Evolutionary conservation across 1,140 invertebrate species (phyloP), one percentile per base, ranked within the genome.

Genomic region (Drosophila orena): DNA sequence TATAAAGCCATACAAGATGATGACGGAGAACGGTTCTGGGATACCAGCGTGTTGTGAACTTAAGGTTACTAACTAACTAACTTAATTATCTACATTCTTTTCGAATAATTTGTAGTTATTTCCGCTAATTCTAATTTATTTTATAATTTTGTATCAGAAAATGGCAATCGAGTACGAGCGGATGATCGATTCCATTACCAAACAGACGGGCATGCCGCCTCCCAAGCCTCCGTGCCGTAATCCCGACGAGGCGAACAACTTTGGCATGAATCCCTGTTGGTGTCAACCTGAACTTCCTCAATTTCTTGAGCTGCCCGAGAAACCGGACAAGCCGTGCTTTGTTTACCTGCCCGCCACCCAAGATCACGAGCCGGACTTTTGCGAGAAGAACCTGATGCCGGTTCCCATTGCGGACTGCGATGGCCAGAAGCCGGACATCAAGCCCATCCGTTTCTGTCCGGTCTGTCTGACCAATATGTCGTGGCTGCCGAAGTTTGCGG

Each of bases 391-490:
- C 14, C 17, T 42, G 3, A 54, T 68, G 3, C 44, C 60, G 4
- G 42, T 74, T 11, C 66, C 81, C 2, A 77, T 77, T 0, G 53
- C 50, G 6, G 72, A 65, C 42, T 64, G 56, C 17, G 17, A 77
- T 22, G 47, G 47, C 2, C 7, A 50, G n/a, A 40, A 15, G 11
- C 46, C 61, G 5, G 42, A 44, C 2, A 60, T 77, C 1, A 89
- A 84, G 35, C 77, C 79, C 7, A 75, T 66, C 10, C 70, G 85
- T 2, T 90, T 90, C 27, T 90, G 85, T 50, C 85, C 81, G 10
- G 64, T 90, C 44, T 90, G 85, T 34, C 49, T 90, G n/a, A 90
- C 69, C 37, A 90, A 85, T 8, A 90, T 90, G 81, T 85, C 85
- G 7, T 90, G 85, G 85, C 11, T 90, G 47, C 85, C 85, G 0